Base-by-base conservation (phyloP, 2,113 vertebrate species). In the Trogon surrucura region DNA sequence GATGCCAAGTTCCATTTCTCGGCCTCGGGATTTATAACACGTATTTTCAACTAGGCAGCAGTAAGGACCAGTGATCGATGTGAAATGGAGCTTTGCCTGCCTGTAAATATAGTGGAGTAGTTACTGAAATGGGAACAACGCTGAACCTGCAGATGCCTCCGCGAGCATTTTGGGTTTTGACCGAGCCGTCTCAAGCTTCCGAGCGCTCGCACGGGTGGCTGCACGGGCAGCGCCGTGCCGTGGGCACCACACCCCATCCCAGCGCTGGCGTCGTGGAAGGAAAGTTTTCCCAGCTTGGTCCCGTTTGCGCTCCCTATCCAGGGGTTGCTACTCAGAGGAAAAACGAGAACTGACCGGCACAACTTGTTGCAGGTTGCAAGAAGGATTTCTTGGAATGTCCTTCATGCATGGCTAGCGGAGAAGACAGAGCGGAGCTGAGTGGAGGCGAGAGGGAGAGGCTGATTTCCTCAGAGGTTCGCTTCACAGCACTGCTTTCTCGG, bases 121-220 rank as follows among this genome's bases (percentile, higher is more conserved):
- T 38, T 45, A n/a, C 30, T 50, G 29, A 29, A 32, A 61, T 23
- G 45, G 73, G 61, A 93, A 0, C 30, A 11, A 13, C 9, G 3
- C 79, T 58, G 71, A 65, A 30, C 23, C 66, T 45, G 45, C 65
- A 54, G 44, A 8, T 58, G 48, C 67, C 41, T 66, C 48, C 17
- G 0, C 14, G 45, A 34, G 41, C 48, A 8, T 91, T 71, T 44
- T 3, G 0, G 30, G 30, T n/a, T 22, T 36, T 4, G 1, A 23
- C 13, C 14, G 5, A 18, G n/a, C 62, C 11, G 15, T 26, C 50
- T 69, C 19, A 2, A 10, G 13, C 27, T 30, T 30, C 62, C 20
- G 67, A 7, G 32, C 16, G 36, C 44, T 47, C 14, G 9, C 26
- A 18, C 2, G 1, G 53, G 74, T 36, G 77, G n/a, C 56, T 57